A percentile compares a stretch with the other conserved stretches of the same genome.
These are phyloP conservation scores for Notothenia rossii DNA, from an alignment of 2,113 vertebrate species.

Conservation along the genomic window DNA sequence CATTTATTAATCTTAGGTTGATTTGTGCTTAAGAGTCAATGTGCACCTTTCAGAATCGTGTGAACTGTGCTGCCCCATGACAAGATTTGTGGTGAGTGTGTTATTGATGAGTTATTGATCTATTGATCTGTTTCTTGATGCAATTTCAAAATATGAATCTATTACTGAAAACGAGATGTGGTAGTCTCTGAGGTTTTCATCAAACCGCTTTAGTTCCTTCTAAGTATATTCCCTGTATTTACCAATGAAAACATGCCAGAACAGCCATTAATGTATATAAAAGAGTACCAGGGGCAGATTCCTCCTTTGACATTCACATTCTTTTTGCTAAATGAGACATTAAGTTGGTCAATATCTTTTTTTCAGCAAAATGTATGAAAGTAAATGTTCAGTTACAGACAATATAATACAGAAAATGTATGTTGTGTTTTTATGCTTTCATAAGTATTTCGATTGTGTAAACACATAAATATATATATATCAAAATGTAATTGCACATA, in stretches of 20 bases:
- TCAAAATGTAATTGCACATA: background rate
- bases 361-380: background rate
- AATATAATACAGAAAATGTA: background rate
- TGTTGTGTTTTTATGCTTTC: background rate
- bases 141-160: conserved; percentile 11
- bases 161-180: background rate
- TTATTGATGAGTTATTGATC: conserved; percentile 22
- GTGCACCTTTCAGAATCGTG: background rate
- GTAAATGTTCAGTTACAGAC: background rate
- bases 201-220: background rate
- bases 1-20: background rate
- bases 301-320: background rate
- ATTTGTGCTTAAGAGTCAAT: background rate
- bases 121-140: conserved; percentile 38
- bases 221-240: background rate
- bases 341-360: background rate
- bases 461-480: background rate
- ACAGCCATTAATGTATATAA: background rate
- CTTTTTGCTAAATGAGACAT: background rate
- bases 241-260: background rate
- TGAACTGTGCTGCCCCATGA: background rate
- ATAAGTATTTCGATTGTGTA: background rate
- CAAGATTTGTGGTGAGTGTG: background rate
- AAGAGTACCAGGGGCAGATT: background rate
- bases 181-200: background rate